A percentile compares a stretch with the other conserved stretches of the same genome.
These are phyloP conservation scores for Phaethon lepturus DNA, from an alignment of 2,113 vertebrate genomes.

Conservation along the genomic window DNA sequence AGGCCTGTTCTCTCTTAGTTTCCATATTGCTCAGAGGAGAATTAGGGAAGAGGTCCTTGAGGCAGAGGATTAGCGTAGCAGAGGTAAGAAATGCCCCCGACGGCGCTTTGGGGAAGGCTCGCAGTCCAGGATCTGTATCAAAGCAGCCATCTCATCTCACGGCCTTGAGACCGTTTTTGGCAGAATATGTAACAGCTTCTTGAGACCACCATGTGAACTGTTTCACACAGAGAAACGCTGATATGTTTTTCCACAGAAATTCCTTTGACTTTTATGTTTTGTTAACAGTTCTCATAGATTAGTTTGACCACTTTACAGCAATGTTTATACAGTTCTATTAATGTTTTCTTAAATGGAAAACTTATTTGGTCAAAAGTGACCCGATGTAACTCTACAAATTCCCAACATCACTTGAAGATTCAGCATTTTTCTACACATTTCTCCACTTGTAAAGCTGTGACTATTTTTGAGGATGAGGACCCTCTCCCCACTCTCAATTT, in stretches of 20 bases:
- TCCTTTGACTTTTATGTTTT: background rate
- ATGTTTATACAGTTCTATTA: background rate
- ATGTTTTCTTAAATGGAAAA: background rate
- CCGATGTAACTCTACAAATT: background rate
- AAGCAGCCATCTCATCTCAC: background rate
- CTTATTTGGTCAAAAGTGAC: accelerated
- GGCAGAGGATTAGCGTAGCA: accelerated
- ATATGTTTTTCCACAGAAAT: background rate
- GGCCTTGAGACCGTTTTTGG: accelerated
- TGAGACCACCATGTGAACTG: background rate
- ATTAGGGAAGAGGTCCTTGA: background rate
- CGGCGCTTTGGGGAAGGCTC: background rate
- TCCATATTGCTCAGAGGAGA: background rate
- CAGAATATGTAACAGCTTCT: background rate
- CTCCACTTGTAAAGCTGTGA: background rate
- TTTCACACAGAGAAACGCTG: background rate
- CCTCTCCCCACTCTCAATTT: background rate
- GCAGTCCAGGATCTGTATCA: background rate
- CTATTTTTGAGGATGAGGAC: background rate
- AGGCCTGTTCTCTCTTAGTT: background rate
- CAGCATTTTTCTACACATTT: background rate
- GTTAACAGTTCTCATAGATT: background rate
- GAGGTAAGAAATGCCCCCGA: background rate
- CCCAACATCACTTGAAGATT: background rate
- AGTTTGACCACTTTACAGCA: background rate